phyloP scores from a whole-genome alignment of 2,113 vertebrate genomes.

The Periophthalmodon schlosseri region DNA sequence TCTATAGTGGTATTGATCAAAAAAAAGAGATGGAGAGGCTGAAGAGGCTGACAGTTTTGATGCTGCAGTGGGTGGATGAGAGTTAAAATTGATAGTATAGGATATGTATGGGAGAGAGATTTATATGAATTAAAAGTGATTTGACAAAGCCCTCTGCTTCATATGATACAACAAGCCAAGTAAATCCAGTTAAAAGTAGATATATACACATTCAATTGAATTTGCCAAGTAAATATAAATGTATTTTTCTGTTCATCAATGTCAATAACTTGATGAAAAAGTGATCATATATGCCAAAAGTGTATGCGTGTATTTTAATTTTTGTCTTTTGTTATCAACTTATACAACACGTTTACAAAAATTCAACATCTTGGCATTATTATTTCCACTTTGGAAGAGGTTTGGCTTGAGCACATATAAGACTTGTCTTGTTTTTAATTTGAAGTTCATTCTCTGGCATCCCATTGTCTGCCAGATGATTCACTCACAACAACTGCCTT shows the following conservation, averaged over 20 bases:
- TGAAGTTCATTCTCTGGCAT: constrained; percentile 35
- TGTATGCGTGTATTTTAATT: background rate
- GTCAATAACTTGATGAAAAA: background rate
- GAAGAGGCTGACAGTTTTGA: too few species aligned
- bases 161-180: too few species aligned
- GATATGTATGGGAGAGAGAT: too few species aligned
- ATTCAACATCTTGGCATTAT: constrained; percentile 12
- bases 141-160: too few species aligned
- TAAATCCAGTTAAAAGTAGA: background rate
- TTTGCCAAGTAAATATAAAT: too few species aligned
- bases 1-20: too few species aligned
- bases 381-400: constrained; percentile 28
- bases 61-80: too few species aligned
- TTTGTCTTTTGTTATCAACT: background rate
- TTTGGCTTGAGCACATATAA: constrained; percentile 22
- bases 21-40: too few species aligned
- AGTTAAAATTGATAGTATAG: too few species aligned
- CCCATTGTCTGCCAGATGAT: constrained; percentile 32
- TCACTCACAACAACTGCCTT: constrained; percentile 30
- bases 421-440: constrained; percentile 32
- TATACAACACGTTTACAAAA: background rate
- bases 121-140: too few species aligned
- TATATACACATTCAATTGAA: too few species aligned
- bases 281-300: background rate
- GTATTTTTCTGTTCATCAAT: too few species aligned